Evolutionary conservation across 2,888 invertebrate genomes (phyloP).

Genomic region (Eupithecia pulchellata): DNA sequence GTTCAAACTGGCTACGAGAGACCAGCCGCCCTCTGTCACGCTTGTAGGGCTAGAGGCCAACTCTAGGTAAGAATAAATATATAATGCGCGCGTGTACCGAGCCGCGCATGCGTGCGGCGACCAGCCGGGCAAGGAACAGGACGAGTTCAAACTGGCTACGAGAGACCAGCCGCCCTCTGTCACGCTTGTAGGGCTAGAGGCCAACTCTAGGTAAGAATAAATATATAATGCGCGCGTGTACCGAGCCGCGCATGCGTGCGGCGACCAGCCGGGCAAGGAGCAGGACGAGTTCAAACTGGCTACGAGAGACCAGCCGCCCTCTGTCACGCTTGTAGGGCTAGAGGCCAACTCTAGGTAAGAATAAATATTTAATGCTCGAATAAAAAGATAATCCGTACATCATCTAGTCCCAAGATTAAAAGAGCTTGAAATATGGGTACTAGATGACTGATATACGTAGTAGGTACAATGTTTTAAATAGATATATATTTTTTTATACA

Average conservation of each 20-base stretch:
- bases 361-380: neutral
- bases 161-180: slow-evolving; percentile 62
- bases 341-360: slow-evolving; percentile 21
- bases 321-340: slow-evolving; percentile 18
- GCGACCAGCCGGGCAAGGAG: slow-evolving; percentile 66
- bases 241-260: slow-evolving; percentile 89
- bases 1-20: slow-evolving; percentile 73
- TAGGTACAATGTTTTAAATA: no score
- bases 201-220: slow-evolving; percentile 20
- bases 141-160: slow-evolving; percentile 73
- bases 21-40: slow-evolving; percentile 54
- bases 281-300: slow-evolving; percentile 77
- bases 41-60: slow-evolving; percentile 13
- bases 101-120: slow-evolving; percentile 88
- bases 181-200: slow-evolving; percentile 15
- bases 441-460: no score
- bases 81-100: slow-evolving; percentile 81
- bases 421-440: no score
- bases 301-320: slow-evolving; percentile 64
- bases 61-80: slow-evolving; percentile 17
- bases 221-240: slow-evolving; percentile 67
- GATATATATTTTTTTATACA: no score
- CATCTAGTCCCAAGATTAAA: no score
- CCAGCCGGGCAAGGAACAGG: slow-evolving; percentile 64
- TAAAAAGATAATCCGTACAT: no score